Evolutionary conservation across 1,140 invertebrate species (phyloP), one percentile per base, ranked within the genome.

Genomic region (Bactericera cockerelli): DNA sequence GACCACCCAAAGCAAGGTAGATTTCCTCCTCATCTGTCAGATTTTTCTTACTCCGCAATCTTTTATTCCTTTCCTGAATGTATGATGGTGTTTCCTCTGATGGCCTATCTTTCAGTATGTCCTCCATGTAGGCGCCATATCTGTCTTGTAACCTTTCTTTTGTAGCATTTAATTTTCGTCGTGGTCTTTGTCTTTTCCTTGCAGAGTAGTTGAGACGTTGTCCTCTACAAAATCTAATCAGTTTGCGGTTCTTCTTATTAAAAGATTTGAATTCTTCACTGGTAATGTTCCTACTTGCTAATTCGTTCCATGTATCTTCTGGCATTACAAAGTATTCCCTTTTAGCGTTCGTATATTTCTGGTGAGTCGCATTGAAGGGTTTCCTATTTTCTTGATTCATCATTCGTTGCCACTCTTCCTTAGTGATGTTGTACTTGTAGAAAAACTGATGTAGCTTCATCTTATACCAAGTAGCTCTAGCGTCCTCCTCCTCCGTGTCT

Each of bases 301-400:
- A 22, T 19, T 49, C 22, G 8, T 22, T 19, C n/a, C 42, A 22
- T 22, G 22, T 19, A 6, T 22, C 42, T 10, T 49, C 3, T 49
- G n/a, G n/a, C 42, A 49, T 10, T 19, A 49, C 22, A 49, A 49
- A 49, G 22, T 49, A 49, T 49, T 49, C 42, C 42, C 22, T 3
- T n/a, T 49, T 49, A 6, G 8, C n/a, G 42, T 49, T 49, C 19
- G 42, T 49, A n/a, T 49, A 49, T 49, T n/a, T 49, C 42, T 49
- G 42, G 19, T 49, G 42, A 22, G 42, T 49, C 19, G n/a, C 42
- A 22, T 49, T 49, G 19, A 49, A 49, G 4, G 8, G 4, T 49
- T 4, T 22, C n/a, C 42, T 19, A 16, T 6, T 4, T 22, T 49
- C 22, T 6, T 6, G 22, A 8, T 49, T 22, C 6, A 49, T 4